phyloP scores from a whole-genome alignment of 2,888 invertebrate species.

The Eutolmus rufibarbis region DNA sequence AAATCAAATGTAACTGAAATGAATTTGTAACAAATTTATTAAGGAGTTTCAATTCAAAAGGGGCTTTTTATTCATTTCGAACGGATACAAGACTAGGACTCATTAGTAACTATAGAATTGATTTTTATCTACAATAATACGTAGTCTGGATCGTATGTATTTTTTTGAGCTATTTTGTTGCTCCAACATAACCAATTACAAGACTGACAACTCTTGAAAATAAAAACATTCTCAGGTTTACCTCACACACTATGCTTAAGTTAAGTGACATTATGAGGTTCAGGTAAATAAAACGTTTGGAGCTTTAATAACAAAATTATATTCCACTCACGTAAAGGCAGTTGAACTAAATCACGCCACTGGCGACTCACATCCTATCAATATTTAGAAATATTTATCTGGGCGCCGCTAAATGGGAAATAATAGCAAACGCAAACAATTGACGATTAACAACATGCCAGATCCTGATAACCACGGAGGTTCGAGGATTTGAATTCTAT shows the following conservation, averaged over 20 bases:
- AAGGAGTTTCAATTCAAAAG: no score
- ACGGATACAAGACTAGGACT: no score
- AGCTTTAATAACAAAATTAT: neutral
- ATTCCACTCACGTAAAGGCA: neutral
- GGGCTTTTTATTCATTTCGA: no score
- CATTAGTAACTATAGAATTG: neutral
- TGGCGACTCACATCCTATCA: neutral
- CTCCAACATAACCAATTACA: neutral
- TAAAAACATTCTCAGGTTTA: neutral
- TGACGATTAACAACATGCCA: neutral
- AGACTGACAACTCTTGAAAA: neutral
- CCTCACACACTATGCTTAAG: neutral
- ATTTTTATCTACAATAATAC: no score
- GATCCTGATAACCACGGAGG: neutral
- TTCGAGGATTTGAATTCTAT: neutral
- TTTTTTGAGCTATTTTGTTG: neutral
- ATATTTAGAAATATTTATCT: neutral
- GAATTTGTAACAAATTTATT: no score
- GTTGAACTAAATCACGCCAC: neutral
- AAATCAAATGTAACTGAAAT: no score
- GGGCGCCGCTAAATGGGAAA: neutral
- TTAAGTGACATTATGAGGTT: neutral
- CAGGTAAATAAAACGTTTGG: neutral
- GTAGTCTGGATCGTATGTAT: no score
- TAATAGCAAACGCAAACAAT: neutral